Evolutionary conservation across 2,888 invertebrate genomes (phyloP), one percentile per base, ranked within the genome.

Genomic region (Ditula angustiorana): DNA sequence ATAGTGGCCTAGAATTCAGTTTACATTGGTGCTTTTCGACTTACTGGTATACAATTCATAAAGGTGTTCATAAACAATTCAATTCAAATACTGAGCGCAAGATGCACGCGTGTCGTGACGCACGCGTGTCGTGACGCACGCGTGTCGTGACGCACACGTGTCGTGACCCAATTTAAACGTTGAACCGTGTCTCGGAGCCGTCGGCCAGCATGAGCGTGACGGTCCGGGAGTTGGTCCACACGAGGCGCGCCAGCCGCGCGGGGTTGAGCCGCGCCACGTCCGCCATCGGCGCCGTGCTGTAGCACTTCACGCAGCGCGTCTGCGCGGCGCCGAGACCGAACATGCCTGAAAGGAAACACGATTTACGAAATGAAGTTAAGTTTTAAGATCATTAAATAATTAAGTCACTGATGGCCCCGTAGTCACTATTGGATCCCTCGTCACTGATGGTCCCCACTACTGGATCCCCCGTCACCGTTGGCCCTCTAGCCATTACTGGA

Each of bases 291-390:
- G 97, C 97, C 0, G 98, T 98, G 71, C 98, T 98, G 93, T 98
- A 98, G 55, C 98, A 98, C 84, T 99, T 98, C 44, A 99, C 96
- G 90, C 99, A 99, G 66, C 98, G 96, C 0, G 99, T 99, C 90
- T 99, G 99, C 4, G 98, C 98, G 72, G 99, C 98, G 13, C 99
- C 99, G 77, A 99, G 94, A 0, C 99, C 99, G 92, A 99, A 99
- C 96, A 99, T 97, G 58, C 98, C 97, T 95, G 80, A 52, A 10
- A 28, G 16, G 5, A 10, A 49, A 49, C 30, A 8, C 7, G n/a
- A n/a, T n/a, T n/a, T n/a, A n/a, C n/a, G n/a, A n/a, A n/a, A n/a
- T n/a, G n/a, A n/a, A n/a, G n/a, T n/a, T n/a, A n/a, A n/a, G n/a
- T n/a, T n/a, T n/a, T n/a, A n/a, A n/a, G n/a, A n/a, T n/a, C n/a